Base-by-base conservation (phyloP, 2,113 vertebrate species). In the Scomber japonicus region DNA sequence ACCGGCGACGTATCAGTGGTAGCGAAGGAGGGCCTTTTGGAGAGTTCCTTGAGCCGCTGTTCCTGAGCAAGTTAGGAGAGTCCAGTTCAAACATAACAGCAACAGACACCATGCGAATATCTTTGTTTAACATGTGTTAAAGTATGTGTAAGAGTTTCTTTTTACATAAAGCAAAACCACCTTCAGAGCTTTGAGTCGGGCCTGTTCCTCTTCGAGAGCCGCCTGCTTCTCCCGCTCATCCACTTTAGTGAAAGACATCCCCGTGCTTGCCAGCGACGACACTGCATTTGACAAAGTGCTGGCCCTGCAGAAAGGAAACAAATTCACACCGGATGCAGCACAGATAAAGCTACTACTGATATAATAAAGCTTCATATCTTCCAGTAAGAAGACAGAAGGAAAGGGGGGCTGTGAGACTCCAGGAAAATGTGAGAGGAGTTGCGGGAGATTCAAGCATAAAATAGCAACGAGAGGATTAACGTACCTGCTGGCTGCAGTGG, bases 191-290 rank as follows among this genome's bases (percentile, higher is more conserved):
- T 99, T 99, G 85, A 99, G 96, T 82, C 97, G 96, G 59, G 97
- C 96, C 90, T 99, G 98, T 66, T 99, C 98, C 89, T 99, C 98
- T 88, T 99, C 98, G n/a, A 99, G 93, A 0, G 98, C 98, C n/a
- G 97, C 98, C 88, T 99, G 98, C 85, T 99, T 99, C 96, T 99
- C 98, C 88, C 98, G 96, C 95, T 99, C 98, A 82, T 99, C 98
- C 75, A 99, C 98, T 95, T 97, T 98, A 67, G 97, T 99, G 91
- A 99, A 97, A 80, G 98, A 99, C 89, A 99, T 96, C 89, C 98
- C 98, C 17, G 98, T 99, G 92, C 96, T 99, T 90, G 98, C 97
- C 86, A 99, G 93, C 27, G 98, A 98, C 71, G 98, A 99, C 71
- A 99, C 98, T 15, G 98, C 98, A 60, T 98, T 99, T 88, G 97